These are phyloP conservation scores for Idaea straminata DNA, from an alignment of 2,888 invertebrate species.

Conservation along the genomic window DNA sequence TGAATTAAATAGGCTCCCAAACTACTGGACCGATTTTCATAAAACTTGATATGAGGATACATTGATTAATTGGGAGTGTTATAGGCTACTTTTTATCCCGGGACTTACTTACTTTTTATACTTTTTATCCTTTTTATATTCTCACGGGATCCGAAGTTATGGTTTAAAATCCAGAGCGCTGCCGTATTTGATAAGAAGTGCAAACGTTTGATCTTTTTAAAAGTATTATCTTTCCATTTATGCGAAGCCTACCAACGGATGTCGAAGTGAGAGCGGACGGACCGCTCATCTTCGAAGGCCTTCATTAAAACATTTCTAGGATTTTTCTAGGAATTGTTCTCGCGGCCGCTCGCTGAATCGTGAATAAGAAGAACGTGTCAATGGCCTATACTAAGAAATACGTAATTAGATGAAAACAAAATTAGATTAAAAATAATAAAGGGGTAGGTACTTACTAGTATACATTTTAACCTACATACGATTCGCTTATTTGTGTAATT, in stretches of 20 bases:
- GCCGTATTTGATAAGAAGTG: too few species aligned
- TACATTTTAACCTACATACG: background rate
- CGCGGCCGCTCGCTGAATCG: constrained; percentile 13
- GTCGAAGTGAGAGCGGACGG: constrained; percentile 54
- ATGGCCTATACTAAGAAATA: constrained; percentile 12
- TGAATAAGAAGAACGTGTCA: constrained; percentile 23
- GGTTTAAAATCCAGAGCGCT: background rate
- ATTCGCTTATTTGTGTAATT: too few species aligned
- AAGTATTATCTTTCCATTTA: constrained; percentile 20
- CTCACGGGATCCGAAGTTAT: background rate
- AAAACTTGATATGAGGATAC: too few species aligned
- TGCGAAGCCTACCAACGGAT: constrained; percentile 48
- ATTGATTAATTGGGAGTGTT: too few species aligned
- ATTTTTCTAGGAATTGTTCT: constrained; percentile 55
- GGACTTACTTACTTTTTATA: too few species aligned
- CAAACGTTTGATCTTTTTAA: too few species aligned
- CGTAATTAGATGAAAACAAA: background rate
- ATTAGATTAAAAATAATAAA: background rate
- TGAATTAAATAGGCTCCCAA: too few species aligned
- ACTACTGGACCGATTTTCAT: too few species aligned
- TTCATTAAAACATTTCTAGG: constrained; percentile 66
- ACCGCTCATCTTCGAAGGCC: constrained; percentile 64
- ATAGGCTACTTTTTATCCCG: too few species aligned
- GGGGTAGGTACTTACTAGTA: background rate
- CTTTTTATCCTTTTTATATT: background rate